Base-by-base conservation (phyloP, 2,113 vertebrate genomes). In the Cyprinodon brontotheroides region DNA sequence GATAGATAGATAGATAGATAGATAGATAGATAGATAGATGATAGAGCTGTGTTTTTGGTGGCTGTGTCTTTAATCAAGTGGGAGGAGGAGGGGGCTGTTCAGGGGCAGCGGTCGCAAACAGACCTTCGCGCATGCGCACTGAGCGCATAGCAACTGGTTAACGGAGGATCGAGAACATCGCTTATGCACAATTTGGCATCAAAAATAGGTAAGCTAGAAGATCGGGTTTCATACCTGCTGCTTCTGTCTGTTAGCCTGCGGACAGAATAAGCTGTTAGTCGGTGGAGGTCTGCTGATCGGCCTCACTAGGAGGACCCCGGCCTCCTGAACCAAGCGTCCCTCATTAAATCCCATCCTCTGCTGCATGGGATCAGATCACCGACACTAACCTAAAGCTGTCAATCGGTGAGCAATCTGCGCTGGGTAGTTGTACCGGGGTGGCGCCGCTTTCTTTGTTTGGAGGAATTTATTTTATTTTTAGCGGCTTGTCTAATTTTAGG, bases 51-150 rank as follows among this genome's bases (percentile, higher is more conserved):
- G n/a, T 61, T 36, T 36, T 61, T 61, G 12, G 1, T 50, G 9
- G 3, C 74, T 89, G 84, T 53, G 64, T 39, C 88, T 93, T 92
- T 91, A 91, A 92, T 7, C 69, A 11, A 0, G 1, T 29, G 29
- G 29, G 29, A 29, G 29, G 29, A 29, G 29, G 29, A 29, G 40
- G 57, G 70, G 39, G 10, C 47, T 3, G 37, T 36, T 36, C 37
- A 12, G 37, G 20, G 47, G 6, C 60, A 20, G 22, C 60, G n/a
- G 1, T 3, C 7, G n/a, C 39, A 36, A 79, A 78, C 78, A 62
- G 14, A 4, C 3, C 8, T 45, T 2, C 61, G 86, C 90, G 90
- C 91, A 4, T 90, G 92, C 91, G 90, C 79, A 1, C 0, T 13
- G 17, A 3, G 5, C n/a, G 15, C 80, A 64, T 37, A 75, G 68